Evolutionary conservation across 2,888 invertebrate genomes (phyloP), one percentile per base, ranked within the genome.

Genomic region (Tetanocera ferruginea): DNA sequence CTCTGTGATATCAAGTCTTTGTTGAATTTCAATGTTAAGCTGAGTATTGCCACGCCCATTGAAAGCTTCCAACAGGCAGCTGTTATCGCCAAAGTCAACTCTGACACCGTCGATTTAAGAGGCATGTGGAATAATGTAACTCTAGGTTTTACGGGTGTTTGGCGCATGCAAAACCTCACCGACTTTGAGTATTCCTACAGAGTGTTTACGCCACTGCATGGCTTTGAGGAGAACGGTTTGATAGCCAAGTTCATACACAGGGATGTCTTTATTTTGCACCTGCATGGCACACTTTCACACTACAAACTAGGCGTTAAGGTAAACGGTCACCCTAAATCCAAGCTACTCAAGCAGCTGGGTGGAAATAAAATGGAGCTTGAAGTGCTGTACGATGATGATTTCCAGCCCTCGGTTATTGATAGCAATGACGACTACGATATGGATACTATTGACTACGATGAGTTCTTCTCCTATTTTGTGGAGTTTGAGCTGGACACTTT

Each of bases 101-200:
- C 91, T 0, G 92, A 94, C 84, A 93, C 93, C 85, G 93, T 94
- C 31, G 95, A 96, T 85, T 93, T 95, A 86, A 91, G 95, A 76
- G 91, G 94, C 28, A 94, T 94, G 25, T 95, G 95, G 93, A 95
- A 95, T 82, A 92, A 92, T 70, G 91, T 95, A 84, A 92, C 94
- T 71, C 91, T 94, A 37, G 96, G 96, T 9, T 94, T 96, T 87
- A 93, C 93, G 0, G 96, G 95, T 60, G 93, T 94, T 60, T 95
- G 95, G 94, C 93, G 87, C 34, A 85, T 85, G 81, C 76, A 81
- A 0, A 91, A 92, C 69, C 87, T 93, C 23, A 92, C 93, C 14
- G 93, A 96, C 88, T 95, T 96, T 81, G 94, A 95, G 80, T 95
- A 96, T 87, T 92, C 94, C 0, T 95, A 95, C 88, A 93, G 94